Percentiles rank a stretch among this genome's conserved stretches.
Conservation (phyloP, 2,113 vertebrate species). For the Gasterosteus nipponicus region DNA sequence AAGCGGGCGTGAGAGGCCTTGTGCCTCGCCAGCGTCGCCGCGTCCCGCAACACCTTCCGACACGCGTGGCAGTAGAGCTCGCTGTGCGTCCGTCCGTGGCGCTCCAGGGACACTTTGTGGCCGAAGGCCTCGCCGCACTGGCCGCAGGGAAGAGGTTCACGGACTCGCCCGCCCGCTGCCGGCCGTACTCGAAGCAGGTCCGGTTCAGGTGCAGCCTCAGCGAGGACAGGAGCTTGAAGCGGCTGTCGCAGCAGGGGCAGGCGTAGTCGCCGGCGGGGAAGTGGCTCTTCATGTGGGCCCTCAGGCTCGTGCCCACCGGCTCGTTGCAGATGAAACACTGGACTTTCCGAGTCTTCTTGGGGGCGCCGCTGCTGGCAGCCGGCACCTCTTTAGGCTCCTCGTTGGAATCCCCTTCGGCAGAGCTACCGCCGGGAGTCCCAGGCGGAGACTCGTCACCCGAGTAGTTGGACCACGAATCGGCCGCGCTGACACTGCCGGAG, state of each 20-base stretch:
- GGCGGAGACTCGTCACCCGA: background rate
- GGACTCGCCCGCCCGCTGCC: background rate
- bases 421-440: background rate
- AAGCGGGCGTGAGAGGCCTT: slow-evolving; percentile 58
- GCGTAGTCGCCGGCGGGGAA: slow-evolving; percentile 52
- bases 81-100: slow-evolving; percentile 59
- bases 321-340: slow-evolving; percentile 64
- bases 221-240: slow-evolving; percentile 40
- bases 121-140: slow-evolving; percentile 49
- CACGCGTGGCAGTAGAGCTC: slow-evolving; percentile 67
- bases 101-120: slow-evolving; percentile 49
- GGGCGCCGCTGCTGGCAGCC: background rate
- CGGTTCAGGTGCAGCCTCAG: slow-evolving; percentile 52
- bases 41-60: slow-evolving; percentile 53
- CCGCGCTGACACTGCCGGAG: background rate
- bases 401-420: background rate
- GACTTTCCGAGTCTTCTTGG: background rate
- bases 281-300: slow-evolving; percentile 65
- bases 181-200: slow-evolving; percentile 56
- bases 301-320: slow-evolving; percentile 13
- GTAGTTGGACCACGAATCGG: slow-evolving; percentile 49
- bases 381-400: background rate
- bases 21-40: slow-evolving; percentile 46
- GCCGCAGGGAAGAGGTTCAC: slow-evolving; percentile 51
- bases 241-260: slow-evolving; percentile 60